These are phyloP conservation scores for Drosophila aff. DNA, from an alignment of 1,140 invertebrate species.

Conservation along the genomic window DNA sequence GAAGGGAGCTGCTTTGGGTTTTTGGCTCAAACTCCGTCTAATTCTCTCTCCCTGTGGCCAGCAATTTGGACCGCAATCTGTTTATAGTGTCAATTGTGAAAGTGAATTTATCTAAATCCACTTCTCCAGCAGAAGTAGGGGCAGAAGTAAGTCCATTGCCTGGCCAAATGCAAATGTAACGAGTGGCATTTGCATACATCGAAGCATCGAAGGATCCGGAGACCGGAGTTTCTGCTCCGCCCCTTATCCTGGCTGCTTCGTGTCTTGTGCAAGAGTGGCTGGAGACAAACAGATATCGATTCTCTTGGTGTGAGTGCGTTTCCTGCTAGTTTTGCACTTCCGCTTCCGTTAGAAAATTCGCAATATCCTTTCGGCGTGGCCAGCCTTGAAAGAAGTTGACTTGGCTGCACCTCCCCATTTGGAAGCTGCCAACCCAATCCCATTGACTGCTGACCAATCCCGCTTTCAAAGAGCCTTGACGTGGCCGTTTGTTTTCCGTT, in stretches of 20 bases:
- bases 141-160: slow-evolving; percentile 34
- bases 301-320: slow-evolving; percentile 47
- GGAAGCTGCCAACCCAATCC: not conserved
- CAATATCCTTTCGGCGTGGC: slow-evolving; percentile 60
- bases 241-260: slow-evolving; percentile 5
- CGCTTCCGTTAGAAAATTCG: slow-evolving; percentile 71
- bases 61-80: slow-evolving; percentile 74
- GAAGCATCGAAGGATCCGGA: slow-evolving; percentile 32
- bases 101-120: slow-evolving; percentile 78
- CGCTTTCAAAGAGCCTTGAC: slow-evolving; percentile 35
- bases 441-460: slow-evolving; percentile 25
- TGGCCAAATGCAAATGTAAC: slow-evolving; percentile 73
- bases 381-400: slow-evolving; percentile 23
- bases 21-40: slow-evolving; percentile 31
- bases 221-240: not conserved
- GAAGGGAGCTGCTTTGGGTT: not conserved
- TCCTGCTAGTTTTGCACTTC: slow-evolving; percentile 58
- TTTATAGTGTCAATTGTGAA: slow-evolving; percentile 80
- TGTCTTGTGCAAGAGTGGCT: slow-evolving; percentile 30
- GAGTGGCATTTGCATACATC: slow-evolving; percentile 67
- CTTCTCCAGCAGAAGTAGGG: slow-evolving; percentile 36
- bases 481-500: slow-evolving; percentile 22
- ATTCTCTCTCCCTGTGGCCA: slow-evolving; percentile 45
- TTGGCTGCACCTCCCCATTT: not conserved
- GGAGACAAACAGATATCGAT: slow-evolving; percentile 65